phyloP scores from a whole-genome alignment of 2,113 vertebrate genomes.

The Protobothrops mucrosquamatus region DNA sequence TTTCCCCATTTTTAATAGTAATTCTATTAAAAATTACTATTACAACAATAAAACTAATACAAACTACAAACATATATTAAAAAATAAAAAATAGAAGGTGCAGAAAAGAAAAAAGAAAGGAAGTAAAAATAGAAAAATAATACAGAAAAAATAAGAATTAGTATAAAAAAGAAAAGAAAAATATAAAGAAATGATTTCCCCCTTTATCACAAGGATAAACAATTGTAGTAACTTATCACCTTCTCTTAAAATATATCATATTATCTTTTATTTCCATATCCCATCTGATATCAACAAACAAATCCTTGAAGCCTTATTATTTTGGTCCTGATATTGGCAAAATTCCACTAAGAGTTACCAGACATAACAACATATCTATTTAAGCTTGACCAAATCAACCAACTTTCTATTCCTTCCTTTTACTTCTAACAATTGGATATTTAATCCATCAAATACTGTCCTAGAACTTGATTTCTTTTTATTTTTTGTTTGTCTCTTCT shows the following conservation, averaged over 20 bases:
- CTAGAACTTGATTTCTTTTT: background rate
- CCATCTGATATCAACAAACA: background rate
- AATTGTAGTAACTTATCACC: background rate
- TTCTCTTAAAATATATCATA: background rate
- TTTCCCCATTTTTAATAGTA: background rate
- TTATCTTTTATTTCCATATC: background rate
- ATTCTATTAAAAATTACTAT: background rate
- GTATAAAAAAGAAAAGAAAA: background rate
- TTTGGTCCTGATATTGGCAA: background rate
- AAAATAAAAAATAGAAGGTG: background rate
- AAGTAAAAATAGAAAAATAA: background rate
- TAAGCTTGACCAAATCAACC: background rate
- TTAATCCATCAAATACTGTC: background rate
- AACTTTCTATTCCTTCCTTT: background rate
- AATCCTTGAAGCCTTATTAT: no score
- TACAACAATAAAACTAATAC: background rate
- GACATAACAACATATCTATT: background rate
- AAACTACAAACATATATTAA: background rate
- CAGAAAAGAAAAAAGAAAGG: background rate
- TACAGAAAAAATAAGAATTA: background rate
- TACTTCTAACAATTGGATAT: background rate
- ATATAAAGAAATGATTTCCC: background rate
- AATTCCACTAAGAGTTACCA: background rate
- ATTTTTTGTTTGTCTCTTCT: background rate
- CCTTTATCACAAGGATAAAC: background rate